These are phyloP conservation scores for Castor canadensis DNA, from an alignment of 2,113 vertebrate genomes.

Conservation along the genomic window DNA sequence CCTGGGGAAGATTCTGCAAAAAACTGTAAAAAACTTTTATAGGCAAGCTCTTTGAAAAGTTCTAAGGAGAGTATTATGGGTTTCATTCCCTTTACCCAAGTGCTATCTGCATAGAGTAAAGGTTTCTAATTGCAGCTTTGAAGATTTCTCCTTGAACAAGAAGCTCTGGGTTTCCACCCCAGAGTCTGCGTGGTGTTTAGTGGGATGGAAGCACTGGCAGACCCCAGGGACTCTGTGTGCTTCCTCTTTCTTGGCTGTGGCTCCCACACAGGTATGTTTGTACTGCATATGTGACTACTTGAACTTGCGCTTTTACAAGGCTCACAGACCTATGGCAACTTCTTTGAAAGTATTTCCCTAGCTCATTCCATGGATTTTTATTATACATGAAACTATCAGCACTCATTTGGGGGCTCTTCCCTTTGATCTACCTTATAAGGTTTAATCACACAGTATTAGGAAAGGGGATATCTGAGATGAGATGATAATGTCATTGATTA, in stretches of 20 bases:
- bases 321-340: neutral
- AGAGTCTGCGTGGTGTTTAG: too few relatives aligned
- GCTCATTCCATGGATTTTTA: neutral
- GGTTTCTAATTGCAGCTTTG: slow-evolving; percentile 39
- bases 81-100: neutral
- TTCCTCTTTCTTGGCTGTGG: neutral
- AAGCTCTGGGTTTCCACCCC: too few relatives aligned
- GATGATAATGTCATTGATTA: neutral
- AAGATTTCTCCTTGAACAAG: slow-evolving; percentile 47
- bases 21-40: slow-evolving; percentile 27
- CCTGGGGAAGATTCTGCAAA: neutral
- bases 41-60: slow-evolving; percentile 51
- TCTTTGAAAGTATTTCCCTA: neutral
- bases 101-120: slow-evolving; percentile 49
- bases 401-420: neutral
- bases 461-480: neutral
- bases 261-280: neutral
- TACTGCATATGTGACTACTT: neutral
- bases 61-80: neutral
- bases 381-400: neutral
- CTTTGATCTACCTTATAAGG: neutral
- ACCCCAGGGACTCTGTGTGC: neutral
- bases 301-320: neutral
- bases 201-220: neutral
- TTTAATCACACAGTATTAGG: neutral